These are phyloP conservation scores for Macrotis lagotis DNA, from an alignment of 2,113 vertebrate genomes.

Conservation along the genomic window DNA sequence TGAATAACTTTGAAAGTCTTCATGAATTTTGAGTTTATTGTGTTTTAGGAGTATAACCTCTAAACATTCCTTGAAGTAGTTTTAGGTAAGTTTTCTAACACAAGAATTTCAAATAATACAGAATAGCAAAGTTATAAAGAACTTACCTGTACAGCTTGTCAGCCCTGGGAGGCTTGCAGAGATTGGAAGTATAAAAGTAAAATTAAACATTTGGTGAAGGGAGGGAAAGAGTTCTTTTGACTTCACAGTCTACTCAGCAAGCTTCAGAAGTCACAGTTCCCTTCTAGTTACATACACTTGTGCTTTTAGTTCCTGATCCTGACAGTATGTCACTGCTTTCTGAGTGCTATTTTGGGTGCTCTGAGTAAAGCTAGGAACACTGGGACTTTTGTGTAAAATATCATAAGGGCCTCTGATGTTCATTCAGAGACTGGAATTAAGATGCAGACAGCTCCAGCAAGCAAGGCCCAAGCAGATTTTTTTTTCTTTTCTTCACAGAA, in stretches of 20 bases:
- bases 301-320: slow-evolving; percentile 78
- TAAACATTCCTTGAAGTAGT: background rate
- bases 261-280: slow-evolving; percentile 61
- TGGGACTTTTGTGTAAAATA: slow-evolving; percentile 90
- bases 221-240: slow-evolving; percentile 47
- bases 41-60: background rate
- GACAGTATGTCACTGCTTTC: slow-evolving; percentile 79
- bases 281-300: slow-evolving; percentile 74
- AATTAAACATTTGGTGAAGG: slow-evolving; percentile 18
- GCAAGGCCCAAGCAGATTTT: slow-evolving; percentile 84
- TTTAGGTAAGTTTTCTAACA: background rate
- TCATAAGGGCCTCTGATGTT: slow-evolving; percentile 87
- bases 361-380: slow-evolving; percentile 90
- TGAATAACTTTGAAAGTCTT: background rate
- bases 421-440: slow-evolving; percentile 87
- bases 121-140: background rate
- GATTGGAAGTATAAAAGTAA: background rate
- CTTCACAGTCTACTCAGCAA: slow-evolving; percentile 57
- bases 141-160: slow-evolving; percentile 79
- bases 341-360: slow-evolving; percentile 85
- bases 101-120: background rate
- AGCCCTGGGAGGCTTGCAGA: slow-evolving; percentile 13
- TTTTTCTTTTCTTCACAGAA: slow-evolving; percentile 73
- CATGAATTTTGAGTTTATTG: background rate
- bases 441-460: slow-evolving; percentile 87